These are phyloP conservation scores for Gallinago solitaria DNA, from an alignment of 2,797 vertebrate genomes.

Conservation along the genomic window DNA sequence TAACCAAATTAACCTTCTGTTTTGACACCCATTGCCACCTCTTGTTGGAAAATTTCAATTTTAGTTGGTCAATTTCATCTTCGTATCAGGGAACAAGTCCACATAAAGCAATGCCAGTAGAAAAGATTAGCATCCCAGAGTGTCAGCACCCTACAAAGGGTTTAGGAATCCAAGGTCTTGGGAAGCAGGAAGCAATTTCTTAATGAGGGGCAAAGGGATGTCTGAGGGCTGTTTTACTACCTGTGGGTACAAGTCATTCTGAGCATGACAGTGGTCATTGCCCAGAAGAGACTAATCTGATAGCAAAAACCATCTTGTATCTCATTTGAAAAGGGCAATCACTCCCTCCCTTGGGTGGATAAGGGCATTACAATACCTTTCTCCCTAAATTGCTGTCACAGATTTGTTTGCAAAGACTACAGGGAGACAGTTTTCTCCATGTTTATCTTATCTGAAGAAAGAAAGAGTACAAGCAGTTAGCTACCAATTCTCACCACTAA, in stretches of 20 bases:
- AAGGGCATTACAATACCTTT: background rate
- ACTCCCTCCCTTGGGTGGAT: background rate
- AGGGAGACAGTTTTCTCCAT: background rate
- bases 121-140: background rate
- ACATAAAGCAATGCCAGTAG: background rate
- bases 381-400: background rate
- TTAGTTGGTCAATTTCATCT: background rate
- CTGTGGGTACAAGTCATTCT: background rate
- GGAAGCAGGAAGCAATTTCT: background rate
- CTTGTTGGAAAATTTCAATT: background rate
- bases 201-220: background rate
- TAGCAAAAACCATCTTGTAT: background rate
- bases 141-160: background rate
- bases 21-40: background rate
- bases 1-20: background rate
- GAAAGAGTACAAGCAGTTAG: background rate
- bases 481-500: background rate
- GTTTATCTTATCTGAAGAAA: background rate
- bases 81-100: background rate
- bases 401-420: slow-evolving; percentile 12
- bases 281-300: background rate
- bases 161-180: background rate
- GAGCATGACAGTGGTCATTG: background rate
- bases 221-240: background rate
- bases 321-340: background rate